A percentile compares a stretch with the other conserved stretches of the same genome.
Conservation (phyloP, 64 coral and sea anemone genomes). For the Montipora efflorescens region DNA sequence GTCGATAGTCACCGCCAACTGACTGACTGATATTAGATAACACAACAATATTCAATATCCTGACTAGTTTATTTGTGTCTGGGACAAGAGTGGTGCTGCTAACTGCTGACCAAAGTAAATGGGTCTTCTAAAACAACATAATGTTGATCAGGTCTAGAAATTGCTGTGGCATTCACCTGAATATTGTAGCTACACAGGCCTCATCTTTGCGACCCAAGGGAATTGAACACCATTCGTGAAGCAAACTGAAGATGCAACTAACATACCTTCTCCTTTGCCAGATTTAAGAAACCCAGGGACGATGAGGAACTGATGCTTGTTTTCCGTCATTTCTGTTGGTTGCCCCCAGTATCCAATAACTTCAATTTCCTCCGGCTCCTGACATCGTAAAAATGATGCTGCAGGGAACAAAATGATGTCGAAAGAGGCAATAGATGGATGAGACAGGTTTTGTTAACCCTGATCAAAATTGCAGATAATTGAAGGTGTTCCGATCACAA, state of each 20-base stretch:
- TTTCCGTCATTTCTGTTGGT: neutral
- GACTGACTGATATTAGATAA: too few species aligned
- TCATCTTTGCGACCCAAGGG: too few species aligned
- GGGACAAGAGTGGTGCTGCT: too few species aligned
- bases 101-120: neutral
- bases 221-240: neutral
- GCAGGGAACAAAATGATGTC: neutral
- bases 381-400: neutral
- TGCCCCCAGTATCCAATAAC: conserved; percentile 54
- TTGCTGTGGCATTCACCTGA: neutral
- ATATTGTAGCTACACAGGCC: neutral
- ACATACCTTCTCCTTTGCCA: conserved; percentile 31
- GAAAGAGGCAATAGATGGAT: too few species aligned
- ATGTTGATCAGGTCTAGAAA: too few species aligned
- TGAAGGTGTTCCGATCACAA: too few species aligned
- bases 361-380: neutral
- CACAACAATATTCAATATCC: too few species aligned
- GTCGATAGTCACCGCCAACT: too few species aligned
- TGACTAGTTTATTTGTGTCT: too few species aligned
- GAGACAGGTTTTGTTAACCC: too few species aligned
- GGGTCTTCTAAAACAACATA: too few species aligned
- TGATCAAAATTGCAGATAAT: too few species aligned
- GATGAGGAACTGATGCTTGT: neutral
- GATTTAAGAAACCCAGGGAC: conserved; percentile 45
- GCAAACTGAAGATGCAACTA: neutral